Evolutionary conservation across 2,797 vertebrate genomes (phyloP).

Genomic region (Chromobotia macracanthus): DNA sequence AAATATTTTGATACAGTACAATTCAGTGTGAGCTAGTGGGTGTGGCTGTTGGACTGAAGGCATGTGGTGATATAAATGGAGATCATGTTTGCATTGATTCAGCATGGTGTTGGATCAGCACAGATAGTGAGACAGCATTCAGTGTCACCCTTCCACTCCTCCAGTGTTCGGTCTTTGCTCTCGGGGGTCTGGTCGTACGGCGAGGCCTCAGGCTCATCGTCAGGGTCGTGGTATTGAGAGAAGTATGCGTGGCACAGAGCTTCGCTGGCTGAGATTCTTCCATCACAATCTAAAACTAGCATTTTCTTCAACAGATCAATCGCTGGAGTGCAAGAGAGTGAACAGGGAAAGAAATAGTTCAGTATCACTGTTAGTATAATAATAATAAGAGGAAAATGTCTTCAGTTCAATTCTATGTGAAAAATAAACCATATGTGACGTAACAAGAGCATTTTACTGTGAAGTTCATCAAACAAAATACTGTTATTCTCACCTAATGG

Average conservation of each 20-base stretch:
- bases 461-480: not conserved
- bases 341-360: not conserved
- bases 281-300: slow-evolving; percentile 96
- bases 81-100: slow-evolving; percentile 21
- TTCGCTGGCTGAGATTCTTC: slow-evolving; percentile 89
- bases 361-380: not conserved
- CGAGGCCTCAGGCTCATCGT: slow-evolving; percentile 91
- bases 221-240: slow-evolving; percentile 95
- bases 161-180: slow-evolving; percentile 90
- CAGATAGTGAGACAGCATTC: not conserved
- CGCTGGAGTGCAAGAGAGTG: slow-evolving; percentile 70
- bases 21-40: not conserved
- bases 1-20: not conserved
- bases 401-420: not conserved
- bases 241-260: slow-evolving; percentile 94
- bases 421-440: not conserved
- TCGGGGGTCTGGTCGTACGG: slow-evolving; percentile 92
- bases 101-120: not conserved
- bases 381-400: not conserved
- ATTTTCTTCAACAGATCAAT: slow-evolving; percentile 93
- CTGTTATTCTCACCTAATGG: slow-evolving; percentile 82
- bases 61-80: not conserved
- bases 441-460: not conserved
- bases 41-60: not conserved
- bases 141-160: slow-evolving; percentile 93